phyloP scores from a whole-genome alignment of 1,140 invertebrate species.

The Geopemphigus sp. region DNA sequence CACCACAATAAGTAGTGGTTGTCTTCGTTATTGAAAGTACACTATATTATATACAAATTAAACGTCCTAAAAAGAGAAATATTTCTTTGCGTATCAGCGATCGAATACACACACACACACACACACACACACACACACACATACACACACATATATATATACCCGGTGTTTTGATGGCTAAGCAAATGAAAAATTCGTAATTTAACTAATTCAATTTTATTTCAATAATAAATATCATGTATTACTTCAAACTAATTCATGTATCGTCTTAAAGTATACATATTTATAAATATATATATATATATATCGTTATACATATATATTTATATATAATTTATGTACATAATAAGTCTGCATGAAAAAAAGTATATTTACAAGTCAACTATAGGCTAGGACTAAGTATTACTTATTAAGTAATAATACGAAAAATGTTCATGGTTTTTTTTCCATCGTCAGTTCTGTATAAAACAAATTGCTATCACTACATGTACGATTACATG shows the following conservation, averaged over 20 bases:
- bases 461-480: conserved; percentile 30
- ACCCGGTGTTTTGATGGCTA: too few relatives aligned
- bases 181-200: too few relatives aligned
- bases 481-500: conserved; percentile 25
- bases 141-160: too few relatives aligned
- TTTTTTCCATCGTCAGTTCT: conserved; percentile 17
- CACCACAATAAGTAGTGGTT: too few relatives aligned
- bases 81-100: too few relatives aligned
- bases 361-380: conserved; percentile 42
- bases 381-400: conserved; percentile 37
- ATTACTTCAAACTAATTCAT: conserved; percentile 38
- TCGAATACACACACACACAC: too few relatives aligned
- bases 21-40: too few relatives aligned
- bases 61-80: too few relatives aligned
- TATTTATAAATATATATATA: conserved; percentile 42
- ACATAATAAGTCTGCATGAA: conserved; percentile 39
- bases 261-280: conserved; percentile 38
- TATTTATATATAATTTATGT: conserved; percentile 17
- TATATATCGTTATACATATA: conserved; percentile 10
- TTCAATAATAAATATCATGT: conserved; percentile 45
- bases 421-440: background rate
- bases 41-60: too few relatives aligned
- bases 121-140: too few relatives aligned
- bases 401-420: conserved; percentile 1
- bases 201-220: conserved; percentile 43